These are phyloP conservation scores for Phylloscopus whistleri DNA, from an alignment of 2,113 vertebrate species.

Conservation along the genomic window DNA sequence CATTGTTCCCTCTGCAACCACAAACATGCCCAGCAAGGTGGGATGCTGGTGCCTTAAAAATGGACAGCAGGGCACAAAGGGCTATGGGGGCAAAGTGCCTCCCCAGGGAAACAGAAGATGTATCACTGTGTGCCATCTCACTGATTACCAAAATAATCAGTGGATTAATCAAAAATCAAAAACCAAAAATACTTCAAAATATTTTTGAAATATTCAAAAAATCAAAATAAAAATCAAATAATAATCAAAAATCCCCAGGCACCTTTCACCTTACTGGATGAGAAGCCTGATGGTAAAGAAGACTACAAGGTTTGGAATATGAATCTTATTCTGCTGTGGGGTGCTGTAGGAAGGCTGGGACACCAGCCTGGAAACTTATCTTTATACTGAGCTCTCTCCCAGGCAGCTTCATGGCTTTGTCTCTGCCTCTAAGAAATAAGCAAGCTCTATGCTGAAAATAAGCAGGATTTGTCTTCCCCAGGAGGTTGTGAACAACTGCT, in stretches of 20 bases:
- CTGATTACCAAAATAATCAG: no score
- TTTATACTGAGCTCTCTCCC: not conserved
- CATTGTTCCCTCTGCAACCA: not conserved
- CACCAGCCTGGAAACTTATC: not conserved
- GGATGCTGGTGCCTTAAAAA: not conserved
- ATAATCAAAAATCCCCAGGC: not conserved
- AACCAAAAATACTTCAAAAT: no score
- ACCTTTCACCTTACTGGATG: not conserved
- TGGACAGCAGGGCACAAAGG: not conserved
- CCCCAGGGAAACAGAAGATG: not conserved
- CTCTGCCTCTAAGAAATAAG: not conserved
- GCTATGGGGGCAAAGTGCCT: accelerated
- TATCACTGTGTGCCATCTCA: not conserved
- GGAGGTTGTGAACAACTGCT: not conserved
- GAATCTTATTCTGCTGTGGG: not conserved
- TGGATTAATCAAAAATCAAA: no score
- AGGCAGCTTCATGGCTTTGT: not conserved
- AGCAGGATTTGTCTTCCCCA: not conserved
- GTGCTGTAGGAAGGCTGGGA: not conserved
- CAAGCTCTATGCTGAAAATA: not conserved
- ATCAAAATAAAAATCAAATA: no score
- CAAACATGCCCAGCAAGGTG: not conserved
- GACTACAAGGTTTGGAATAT: not conserved
- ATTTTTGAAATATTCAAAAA: no score
- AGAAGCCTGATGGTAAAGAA: not conserved